Base-by-base conservation (phyloP, 2,888 invertebrate species). In the Meiosimyza decipiens region DNA sequence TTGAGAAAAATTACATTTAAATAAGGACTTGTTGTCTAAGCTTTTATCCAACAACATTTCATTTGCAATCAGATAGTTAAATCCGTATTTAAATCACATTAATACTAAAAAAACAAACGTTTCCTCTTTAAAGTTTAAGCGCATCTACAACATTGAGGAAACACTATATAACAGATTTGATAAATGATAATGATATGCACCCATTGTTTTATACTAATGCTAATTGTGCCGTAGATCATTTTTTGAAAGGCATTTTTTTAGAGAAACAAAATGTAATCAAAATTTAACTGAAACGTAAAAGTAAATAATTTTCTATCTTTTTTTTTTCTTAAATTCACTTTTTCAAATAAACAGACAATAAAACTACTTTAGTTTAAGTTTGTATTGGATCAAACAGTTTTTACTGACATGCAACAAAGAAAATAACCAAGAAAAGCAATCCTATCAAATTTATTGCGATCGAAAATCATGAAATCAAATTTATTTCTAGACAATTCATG, bases 251-350 rank as follows among this genome's bases (percentile, higher is more conserved):
- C 74, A 72, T 63, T 68, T 70, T 28, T 67, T 73, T 28, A 76
- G 76, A 78, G 82, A 82, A 82, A 82, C 82, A 82, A 81, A 79
- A 82, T 40, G 40, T 40, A 82, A 80, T 82, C 80, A 82, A 82
- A 81, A 81, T 82, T 81, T 80, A 82, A 82, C 80, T 79, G 76
- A 78, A 79, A 77, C 71, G 16, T 57, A 15, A 55, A 55, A 59
- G 59, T 15, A 63, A 70, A 63, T 51, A 52, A 60, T 18, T 65
- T 57, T 40, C 7, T 60, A 28, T 28, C 3, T 63, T 18, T 54
- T 18, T 54, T 54, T 12, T 54, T 54, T 54, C 11, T 6, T 54
- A 54, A 54, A 54, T 54, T 47, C 33, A 60, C 7, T 22, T 60
- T 33, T 11, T 22, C 22, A 60, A 60, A 62, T 15, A 54, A 13